Percentiles rank a stretch among this genome's conserved stretches.
phyloP scores from a whole-genome alignment of 1,140 invertebrate species.

The Galleria mellonella region DNA sequence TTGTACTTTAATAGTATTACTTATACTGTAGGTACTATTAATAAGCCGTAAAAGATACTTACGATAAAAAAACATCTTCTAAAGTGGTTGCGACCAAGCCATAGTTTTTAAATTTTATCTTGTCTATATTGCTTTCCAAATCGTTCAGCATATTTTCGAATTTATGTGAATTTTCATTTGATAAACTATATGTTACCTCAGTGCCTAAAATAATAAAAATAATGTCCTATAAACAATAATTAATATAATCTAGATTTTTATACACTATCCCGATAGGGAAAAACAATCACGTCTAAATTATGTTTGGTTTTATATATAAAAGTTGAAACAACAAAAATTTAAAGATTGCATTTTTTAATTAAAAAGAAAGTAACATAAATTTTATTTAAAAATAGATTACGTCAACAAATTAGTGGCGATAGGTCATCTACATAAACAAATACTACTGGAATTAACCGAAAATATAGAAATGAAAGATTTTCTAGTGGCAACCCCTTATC shows the following conservation, averaged over 20 bases:
- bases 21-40: not conserved
- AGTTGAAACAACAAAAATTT: no score
- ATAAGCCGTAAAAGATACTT: constrained; percentile 31
- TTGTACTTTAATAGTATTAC: not conserved
- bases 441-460: no score
- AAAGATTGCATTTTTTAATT: no score
- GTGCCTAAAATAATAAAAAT: constrained; percentile 47
- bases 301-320: not conserved
- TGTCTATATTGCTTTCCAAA: constrained; percentile 77
- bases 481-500: no score
- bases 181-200: constrained; percentile 73
- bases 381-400: no score
- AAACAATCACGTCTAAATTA: no score
- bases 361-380: no score
- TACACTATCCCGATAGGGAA: no score
- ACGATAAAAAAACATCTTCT: constrained; percentile 92
- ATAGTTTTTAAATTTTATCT: constrained; percentile 79
- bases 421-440: no score
- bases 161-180: constrained; percentile 53
- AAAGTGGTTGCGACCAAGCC: constrained; percentile 86
- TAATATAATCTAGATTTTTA: no score
- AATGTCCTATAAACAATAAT: not conserved
- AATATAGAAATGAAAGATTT: no score
- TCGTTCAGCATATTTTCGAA: constrained; percentile 79
- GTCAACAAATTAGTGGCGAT: no score